Base-by-base conservation (phyloP, 2,113 vertebrate genomes). In the Brachionichthys hirsutus region DNA sequence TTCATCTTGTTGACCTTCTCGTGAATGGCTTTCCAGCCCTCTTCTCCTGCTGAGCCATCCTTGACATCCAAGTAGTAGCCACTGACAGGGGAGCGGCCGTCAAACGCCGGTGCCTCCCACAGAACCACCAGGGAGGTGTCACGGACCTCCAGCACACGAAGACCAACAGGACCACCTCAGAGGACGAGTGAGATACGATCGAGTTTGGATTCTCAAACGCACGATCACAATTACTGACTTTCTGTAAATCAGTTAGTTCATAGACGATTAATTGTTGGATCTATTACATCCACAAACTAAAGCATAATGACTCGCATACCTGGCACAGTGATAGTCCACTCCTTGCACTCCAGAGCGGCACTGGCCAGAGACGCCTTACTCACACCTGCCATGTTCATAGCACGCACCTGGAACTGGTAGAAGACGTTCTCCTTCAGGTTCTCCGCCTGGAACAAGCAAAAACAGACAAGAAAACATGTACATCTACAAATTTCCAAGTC, bases 241-340 rank as follows among this genome's bases (percentile, higher is more conserved):
- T 30, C 24, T 30, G 8, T 30, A 30, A 30, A 30, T 30, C 24
- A 6, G 24, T 6, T 3, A 30, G 24, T 30, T 30, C 24, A 30
- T 30, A 30, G 24, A 30, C 8, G 24, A 30, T 30, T 30, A 30
- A 30, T 30, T 8, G 4, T 30, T 30, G 8, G 8, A 8, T 30
- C 24, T 30, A 30, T 30, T 30, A 30, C 8, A 30, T 3, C 24
- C 12, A 38, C 36, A 7, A 38, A 12, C 36, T 12, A 1, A 49
- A 30, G 12, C 1, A 17, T 20, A 4, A 20, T 19, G 4, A 53
- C 30, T 30, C 1, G 46, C 55, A 77, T 92, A 97, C 97, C 97
- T 91, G 97, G 94, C 53, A 99, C 91, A 60, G 97, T 95, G 64
- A 99, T 93, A 79, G 94, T 99, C 94, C 94, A 99, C 66, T 98